Evolutionary conservation across 2,888 invertebrate species (phyloP).

Genomic region (Gerris lacustris): DNA sequence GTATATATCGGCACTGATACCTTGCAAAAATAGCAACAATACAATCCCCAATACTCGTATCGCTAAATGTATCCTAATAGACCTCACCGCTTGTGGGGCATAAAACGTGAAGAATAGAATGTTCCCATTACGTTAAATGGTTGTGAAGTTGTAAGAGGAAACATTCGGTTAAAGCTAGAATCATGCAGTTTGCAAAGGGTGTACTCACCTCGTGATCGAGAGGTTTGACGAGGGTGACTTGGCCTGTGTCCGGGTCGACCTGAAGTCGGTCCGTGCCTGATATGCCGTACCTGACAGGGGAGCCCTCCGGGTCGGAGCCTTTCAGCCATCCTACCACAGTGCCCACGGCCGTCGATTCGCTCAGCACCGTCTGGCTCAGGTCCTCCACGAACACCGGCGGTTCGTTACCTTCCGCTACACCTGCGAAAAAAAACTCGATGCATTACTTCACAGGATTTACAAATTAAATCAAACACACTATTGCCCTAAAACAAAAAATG

Average conservation of each 20-base stretch:
- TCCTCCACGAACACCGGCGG: constrained; percentile 62
- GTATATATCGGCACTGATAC: too few species aligned
- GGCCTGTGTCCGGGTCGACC: constrained; percentile 64
- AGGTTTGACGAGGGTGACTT: constrained; percentile 62
- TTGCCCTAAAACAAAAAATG: too few species aligned
- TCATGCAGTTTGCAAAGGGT: too few species aligned
- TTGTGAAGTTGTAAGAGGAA: too few species aligned
- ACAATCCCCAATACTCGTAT: too few species aligned
- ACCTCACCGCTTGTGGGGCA: too few species aligned
- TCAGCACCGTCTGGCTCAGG: constrained; percentile 62
- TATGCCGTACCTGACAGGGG: constrained; percentile 56
- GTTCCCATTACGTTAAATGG: too few species aligned
- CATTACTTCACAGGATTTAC: neutral
- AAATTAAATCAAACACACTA: too few species aligned
- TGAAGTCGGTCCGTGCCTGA: constrained; percentile 69
- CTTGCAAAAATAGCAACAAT: too few species aligned
- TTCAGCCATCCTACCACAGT: constrained; percentile 62
- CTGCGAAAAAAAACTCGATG: constrained; percentile 13
- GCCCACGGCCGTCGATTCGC: constrained; percentile 68
- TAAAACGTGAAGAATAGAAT: too few species aligned
- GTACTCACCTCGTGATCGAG: constrained; percentile 64
- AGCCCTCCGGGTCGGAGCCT: constrained; percentile 70
- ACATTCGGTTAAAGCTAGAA: too few species aligned
- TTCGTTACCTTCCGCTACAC: constrained; percentile 42
- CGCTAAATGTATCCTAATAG: too few species aligned